Evolutionary conservation across 1,140 invertebrate species (phyloP).

Genomic region (Zaprionus tsacasi): DNA sequence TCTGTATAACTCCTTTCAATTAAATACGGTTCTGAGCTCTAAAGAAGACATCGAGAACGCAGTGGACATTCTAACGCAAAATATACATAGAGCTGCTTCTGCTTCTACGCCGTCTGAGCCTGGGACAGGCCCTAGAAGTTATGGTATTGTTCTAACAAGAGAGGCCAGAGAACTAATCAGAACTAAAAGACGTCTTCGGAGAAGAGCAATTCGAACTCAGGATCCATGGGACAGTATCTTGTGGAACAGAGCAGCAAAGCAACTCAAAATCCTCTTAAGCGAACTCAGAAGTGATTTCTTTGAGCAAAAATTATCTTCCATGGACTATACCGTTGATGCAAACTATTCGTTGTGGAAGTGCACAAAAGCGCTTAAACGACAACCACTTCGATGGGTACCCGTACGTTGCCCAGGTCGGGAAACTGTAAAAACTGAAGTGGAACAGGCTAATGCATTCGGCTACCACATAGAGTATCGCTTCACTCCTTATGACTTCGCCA

Average conservation of each 20-base stretch:
- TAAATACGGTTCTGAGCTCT: too few species aligned
- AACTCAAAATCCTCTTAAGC: neutral
- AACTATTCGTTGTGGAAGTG: conserved; percentile 28
- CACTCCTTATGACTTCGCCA: neutral
- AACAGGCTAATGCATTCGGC: conserved; percentile 13
- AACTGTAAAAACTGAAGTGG: neutral
- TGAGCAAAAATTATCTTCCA: conserved; percentile 2
- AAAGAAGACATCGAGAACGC: conserved; percentile 24
- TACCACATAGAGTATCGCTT: neutral
- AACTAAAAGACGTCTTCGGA: conserved; percentile 12
- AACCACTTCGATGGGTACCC: conserved; percentile 12
- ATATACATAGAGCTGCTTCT: conserved; percentile 27
- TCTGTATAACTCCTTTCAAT: too few species aligned
- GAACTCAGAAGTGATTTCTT: conserved; percentile 11
- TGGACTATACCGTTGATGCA: conserved; percentile 15
- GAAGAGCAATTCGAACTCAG: conserved; percentile 24
- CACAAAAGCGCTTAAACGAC: conserved; percentile 15
- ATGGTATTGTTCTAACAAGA: conserved; percentile 1
- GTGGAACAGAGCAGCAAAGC: conserved; percentile 13
- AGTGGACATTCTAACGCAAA: conserved; percentile 14
- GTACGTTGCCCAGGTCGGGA: conserved; percentile 8
- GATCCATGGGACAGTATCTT: conserved; percentile 5
- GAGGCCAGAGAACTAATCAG: conserved; percentile 10
- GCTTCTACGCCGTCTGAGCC: conserved; percentile 6
- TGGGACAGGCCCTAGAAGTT: neutral